Conservation (phyloP, 2,797 vertebrate species). For the Menidia menidia region DNA sequence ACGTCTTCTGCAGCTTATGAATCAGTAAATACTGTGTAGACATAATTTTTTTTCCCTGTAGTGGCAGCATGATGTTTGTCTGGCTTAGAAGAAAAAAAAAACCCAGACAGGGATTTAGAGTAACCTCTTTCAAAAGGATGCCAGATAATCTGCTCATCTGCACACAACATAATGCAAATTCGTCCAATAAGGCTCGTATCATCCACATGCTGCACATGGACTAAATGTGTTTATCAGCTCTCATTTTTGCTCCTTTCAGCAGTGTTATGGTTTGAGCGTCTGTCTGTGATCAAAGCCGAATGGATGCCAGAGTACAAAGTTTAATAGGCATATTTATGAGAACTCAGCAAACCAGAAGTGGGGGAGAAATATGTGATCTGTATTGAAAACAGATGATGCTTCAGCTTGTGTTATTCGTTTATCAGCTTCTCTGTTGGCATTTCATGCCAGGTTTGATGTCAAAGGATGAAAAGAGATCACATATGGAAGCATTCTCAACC, state of each 20-base stretch:
- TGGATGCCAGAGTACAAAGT: conserved; percentile 11
- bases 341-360: conserved; percentile 5
- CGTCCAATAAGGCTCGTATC: conserved; percentile 4
- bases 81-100: background rate
- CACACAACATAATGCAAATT: conserved; percentile 7
- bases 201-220: background rate
- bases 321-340: conserved; percentile 32
- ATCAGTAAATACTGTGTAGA: background rate
- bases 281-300: conserved; percentile 14
- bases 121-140: conserved; percentile 42
- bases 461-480: conserved; percentile 43
- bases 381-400: conserved; percentile 49
- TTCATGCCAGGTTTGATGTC: conserved; percentile 44
- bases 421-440: conserved; percentile 31
- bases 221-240: background rate
- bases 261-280: conserved; percentile 1
- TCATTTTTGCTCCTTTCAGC: background rate
- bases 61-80: background rate
- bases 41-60: background rate
- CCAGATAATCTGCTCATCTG: conserved; percentile 53
- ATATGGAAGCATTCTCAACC: conserved; percentile 39
- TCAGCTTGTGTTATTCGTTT: conserved; percentile 14
- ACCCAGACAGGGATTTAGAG: conserved; percentile 53
- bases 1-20: no score
- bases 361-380: conserved; percentile 31